Conservation (phyloP, 2,797 vertebrate species). For the Hypotaenidia okinawae region DNA sequence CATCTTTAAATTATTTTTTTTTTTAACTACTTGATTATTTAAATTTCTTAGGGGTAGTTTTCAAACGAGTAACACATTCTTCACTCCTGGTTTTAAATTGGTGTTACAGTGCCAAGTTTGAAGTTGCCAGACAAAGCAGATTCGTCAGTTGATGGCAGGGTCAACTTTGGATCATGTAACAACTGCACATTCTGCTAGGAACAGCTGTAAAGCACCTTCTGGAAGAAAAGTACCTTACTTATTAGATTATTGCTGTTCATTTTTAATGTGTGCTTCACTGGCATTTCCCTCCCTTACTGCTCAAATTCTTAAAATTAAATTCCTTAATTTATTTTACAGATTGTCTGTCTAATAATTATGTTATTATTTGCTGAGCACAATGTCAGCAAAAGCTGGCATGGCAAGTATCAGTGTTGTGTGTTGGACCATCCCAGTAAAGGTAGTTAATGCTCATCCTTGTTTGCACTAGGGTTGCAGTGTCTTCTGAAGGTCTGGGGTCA, state of each 20-base stretch:
- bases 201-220: not conserved
- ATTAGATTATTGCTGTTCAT: not conserved
- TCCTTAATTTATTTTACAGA: not conserved
- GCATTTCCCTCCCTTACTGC: not conserved
- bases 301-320: not conserved
- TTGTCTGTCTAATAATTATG: not conserved
- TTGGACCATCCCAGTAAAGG: not conserved
- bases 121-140: not conserved
- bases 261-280: constrained; percentile 27
- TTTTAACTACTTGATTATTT: not conserved
- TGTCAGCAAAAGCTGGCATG: not conserved
- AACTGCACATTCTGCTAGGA: not conserved
- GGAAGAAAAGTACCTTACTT: not conserved
- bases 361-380: not conserved
- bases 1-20: not conserved
- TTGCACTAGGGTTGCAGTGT: not conserved
- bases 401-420: not conserved
- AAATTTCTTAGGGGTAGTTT: not conserved
- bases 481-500: not conserved
- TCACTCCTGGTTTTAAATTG: not conserved
- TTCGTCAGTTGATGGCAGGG: not conserved
- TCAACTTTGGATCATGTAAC: not conserved
- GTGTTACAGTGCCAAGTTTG: not conserved
- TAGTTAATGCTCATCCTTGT: not conserved
- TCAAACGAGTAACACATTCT: not conserved